Evolutionary conservation across 2,113 vertebrate species (phyloP), one percentile per base, ranked within the genome.

Genomic region (Podiceps cristatus): DNA sequence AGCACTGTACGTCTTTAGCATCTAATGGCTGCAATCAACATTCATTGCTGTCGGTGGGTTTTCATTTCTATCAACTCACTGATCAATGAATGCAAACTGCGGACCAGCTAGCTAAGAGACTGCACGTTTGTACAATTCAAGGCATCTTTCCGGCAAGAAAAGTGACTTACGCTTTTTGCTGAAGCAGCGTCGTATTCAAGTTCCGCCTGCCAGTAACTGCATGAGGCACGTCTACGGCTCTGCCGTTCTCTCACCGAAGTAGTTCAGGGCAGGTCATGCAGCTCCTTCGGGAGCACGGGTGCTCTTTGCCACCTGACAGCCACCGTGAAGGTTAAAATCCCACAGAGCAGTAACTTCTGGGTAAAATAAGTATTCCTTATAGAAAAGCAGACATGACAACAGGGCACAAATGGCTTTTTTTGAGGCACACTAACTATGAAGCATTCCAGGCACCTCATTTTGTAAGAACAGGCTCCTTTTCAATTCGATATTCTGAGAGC

Each of bases 11-110:
- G 44, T 5, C 89, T 81, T 13, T 29, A 93, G 89, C 94, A 37
- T 68, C 76, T 99, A 98, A 99, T 99, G 99, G 99, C 99, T 99
- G 99, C 99, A 99, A 98, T 99, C 99, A 99, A 99, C 99, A 99
- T 99, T 99, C 99, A 99, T 99, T 99, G 99, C 99, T 99, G 99
- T 99, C 99, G 99, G 99, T 99, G 99, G 99, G 99, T 99, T 99
- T 99, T 96, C 92, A 52, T 97, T 96, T 85, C 94, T 98, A 97
- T 98, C 97, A 99, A 99, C 99, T 99, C 99, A 99, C 99, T 99
- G 99, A 99, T 98, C 99, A 98, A 99, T 99, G 99, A 99, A 99
- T 99, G 99, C 99, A 99, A 99, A 99, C 99, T 99, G 99, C 99
- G 99, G 99, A 99, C 98, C 99, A 98, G 98, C 98, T 77, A 94